A percentile compares a stretch with the other conserved stretches of the same genome.
These are phyloP conservation scores for Porites rus DNA, from an alignment of 92 coral and sea anemone species.

Conservation along the genomic window DNA sequence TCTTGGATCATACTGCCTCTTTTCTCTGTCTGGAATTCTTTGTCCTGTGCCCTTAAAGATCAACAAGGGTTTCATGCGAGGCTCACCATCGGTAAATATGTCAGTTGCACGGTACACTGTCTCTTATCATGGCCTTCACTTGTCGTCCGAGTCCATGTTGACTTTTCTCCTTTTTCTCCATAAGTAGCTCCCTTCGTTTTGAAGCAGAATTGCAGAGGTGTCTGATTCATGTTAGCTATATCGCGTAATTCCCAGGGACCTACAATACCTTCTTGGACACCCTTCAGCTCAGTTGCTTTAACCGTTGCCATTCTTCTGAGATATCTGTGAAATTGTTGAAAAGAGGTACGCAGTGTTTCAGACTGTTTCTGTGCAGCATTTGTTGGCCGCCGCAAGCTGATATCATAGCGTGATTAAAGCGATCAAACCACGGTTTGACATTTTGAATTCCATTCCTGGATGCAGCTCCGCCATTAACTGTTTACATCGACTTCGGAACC, in stretches of 20 bases:
- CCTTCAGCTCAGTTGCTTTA: too few relatives aligned
- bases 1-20: constrained; percentile 20
- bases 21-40: constrained; percentile 50
- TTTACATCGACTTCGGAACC: constrained; percentile 52
- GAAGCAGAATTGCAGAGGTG: constrained; percentile 18
- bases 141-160: constrained; percentile 26
- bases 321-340: too few relatives aligned
- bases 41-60: constrained; percentile 46
- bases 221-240: constrained; percentile 38
- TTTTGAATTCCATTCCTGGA: constrained; percentile 53
- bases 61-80: constrained; percentile 22
- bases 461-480: constrained; percentile 45
- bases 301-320: too few relatives aligned
- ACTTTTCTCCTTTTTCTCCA: constrained; percentile 15
- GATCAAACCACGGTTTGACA: constrained; percentile 25
- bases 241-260: constrained; percentile 40
- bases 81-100: constrained; percentile 46
- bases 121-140: constrained; percentile 33
- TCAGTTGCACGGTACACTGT: constrained; percentile 22
- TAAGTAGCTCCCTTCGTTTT: constrained; percentile 45
- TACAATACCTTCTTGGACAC: background rate
- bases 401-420: too few relatives aligned
- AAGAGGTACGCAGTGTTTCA: too few relatives aligned
- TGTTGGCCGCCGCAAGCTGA: too few relatives aligned
- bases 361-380: too few relatives aligned